Base-by-base conservation (phyloP, 1,140 invertebrate species). In the Solenopsis fugax region DNA sequence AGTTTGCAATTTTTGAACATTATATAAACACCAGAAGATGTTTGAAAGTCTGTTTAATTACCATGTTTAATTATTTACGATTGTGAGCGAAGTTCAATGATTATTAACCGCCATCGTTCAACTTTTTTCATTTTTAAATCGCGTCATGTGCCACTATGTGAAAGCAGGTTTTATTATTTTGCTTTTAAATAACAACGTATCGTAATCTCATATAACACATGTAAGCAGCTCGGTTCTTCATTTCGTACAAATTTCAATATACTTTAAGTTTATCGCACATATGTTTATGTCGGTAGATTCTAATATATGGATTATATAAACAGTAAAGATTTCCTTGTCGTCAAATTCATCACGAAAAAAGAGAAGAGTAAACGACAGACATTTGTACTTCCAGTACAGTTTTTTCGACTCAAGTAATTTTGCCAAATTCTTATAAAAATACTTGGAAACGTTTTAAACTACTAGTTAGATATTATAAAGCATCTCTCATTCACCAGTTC, bases 1-100 rank as follows among this genome's bases (percentile, higher is more conserved):
- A 76, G 77, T 88, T 60, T 56, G 72, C 48, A 50, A 24, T 34
- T 85, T 75, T 60, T 60, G 62, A 78, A 75, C 6, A 67, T 77
- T 82, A 62, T 60, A 29, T 58, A 88, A 65, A 54, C 69, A 73
- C 29, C 64, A 81, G 78, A 81, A 24, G 29, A 54, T 75, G 58
- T 80, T 60, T 76, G 60, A 18, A 58, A 62, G 13, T 12, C 37
- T 77, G 34, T 67, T 41, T 29, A 60, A 18, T 48, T 60, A 16
- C 5, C 16, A 71, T 41, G 18, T 48, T 52, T 12, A 56, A 56
- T 76, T 56, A 72, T 58, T 73, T 75, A 75, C 48, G 2, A 62
- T 2, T 4, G 21, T 21, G 16, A 56, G 21, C 54, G n/a, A 81
- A 52, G 21, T 3, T 80, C 29, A 29, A 52, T 76, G 41, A 41